phyloP scores from a whole-genome alignment of 2,797 vertebrate genomes.

The Columba guinea region DNA sequence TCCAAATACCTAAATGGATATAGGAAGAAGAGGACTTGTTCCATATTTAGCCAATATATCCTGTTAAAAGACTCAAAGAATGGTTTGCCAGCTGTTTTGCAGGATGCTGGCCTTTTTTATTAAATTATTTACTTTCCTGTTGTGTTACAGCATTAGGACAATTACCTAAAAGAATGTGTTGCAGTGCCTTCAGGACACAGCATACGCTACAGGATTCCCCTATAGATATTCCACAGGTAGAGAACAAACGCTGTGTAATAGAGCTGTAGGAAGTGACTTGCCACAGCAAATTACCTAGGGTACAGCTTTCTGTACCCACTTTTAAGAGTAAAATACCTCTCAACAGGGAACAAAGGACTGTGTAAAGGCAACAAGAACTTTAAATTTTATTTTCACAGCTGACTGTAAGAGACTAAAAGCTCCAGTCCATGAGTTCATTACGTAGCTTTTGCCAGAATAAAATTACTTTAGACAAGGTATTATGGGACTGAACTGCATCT shows the following conservation, averaged over 20 bases:
- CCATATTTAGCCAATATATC: constrained; percentile 16
- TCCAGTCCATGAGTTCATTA: background rate
- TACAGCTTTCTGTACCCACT: background rate
- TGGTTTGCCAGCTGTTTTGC: constrained; percentile 6
- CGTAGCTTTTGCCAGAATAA: background rate
- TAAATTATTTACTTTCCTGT: constrained; percentile 35
- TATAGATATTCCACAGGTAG: background rate
- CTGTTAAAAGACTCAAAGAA: background rate
- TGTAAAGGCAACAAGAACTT: background rate
- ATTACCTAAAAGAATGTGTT: background rate
- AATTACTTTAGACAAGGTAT: background rate
- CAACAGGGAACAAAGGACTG: background rate
- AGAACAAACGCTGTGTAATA: background rate
- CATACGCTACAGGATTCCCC: background rate
- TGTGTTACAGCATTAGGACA: background rate
- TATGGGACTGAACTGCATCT: background rate
- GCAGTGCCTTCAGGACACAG: background rate
- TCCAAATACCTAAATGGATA: constrained; percentile 2
- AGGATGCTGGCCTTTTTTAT: background rate
- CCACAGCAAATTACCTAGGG: background rate
- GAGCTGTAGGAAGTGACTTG: background rate
- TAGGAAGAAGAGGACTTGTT: background rate
- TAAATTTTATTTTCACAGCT: background rate
- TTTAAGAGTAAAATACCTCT: background rate
- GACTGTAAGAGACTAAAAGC: background rate